These are phyloP conservation scores for Hirtodrosophila duncani DNA, from an alignment of 2,888 invertebrate genomes.

Conservation along the genomic window DNA sequence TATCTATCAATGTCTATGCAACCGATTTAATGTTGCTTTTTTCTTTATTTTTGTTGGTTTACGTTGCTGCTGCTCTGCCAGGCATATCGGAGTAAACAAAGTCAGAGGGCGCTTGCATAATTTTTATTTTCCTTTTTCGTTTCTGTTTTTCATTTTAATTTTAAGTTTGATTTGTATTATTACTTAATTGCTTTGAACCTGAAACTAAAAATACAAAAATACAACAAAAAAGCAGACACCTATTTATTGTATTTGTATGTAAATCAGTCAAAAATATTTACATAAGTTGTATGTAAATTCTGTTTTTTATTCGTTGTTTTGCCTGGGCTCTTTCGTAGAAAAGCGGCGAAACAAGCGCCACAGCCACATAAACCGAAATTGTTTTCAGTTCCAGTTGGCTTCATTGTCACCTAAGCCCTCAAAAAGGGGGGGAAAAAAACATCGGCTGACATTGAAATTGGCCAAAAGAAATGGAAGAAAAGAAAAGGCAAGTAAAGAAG, in stretches of 20 bases:
- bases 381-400: constrained; percentile 41
- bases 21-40: too few relatives aligned
- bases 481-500: constrained; percentile 7
- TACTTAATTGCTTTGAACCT: constrained; percentile 69
- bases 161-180: constrained; percentile 62
- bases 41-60: not conserved
- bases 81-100: constrained; percentile 34
- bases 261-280: constrained; percentile 42
- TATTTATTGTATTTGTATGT: constrained; percentile 39
- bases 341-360: constrained; percentile 49
- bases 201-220: constrained; percentile 53
- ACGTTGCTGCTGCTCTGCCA: too few relatives aligned
- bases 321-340: constrained; percentile 22
- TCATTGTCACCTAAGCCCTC: constrained; percentile 51
- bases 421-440: constrained; percentile 4
- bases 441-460: constrained; percentile 59
- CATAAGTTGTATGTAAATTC: constrained; percentile 52
- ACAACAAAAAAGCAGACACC: constrained; percentile 15
- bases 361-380: constrained; percentile 1
- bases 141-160: constrained; percentile 13
- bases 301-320: constrained; percentile 17
- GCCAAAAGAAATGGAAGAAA: constrained; percentile 14
- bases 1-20: too few relatives aligned
- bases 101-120: constrained; percentile 57
- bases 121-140: constrained; percentile 24